Conservation (phyloP, 2,113 vertebrate species). For the Albula glossodonta region DNA sequence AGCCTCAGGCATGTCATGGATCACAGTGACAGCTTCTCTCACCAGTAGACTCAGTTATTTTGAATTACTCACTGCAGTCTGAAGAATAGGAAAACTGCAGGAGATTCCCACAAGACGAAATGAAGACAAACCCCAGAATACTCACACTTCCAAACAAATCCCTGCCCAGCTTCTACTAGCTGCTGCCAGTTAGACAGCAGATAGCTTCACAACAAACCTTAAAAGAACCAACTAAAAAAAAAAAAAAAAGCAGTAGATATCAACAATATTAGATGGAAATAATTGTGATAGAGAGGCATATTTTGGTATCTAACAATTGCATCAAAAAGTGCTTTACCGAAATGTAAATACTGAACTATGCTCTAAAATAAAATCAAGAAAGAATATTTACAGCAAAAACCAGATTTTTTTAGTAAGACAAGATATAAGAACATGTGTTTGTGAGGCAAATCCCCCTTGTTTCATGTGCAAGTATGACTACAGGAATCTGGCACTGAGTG, state of each 20-base stretch:
- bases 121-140: not conserved
- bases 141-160: not conserved
- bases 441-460: not conserved
- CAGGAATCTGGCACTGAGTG: not conserved
- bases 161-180: not conserved
- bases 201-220: not conserved
- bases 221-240: not conserved
- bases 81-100: not conserved
- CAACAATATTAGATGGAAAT: no score
- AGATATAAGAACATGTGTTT: no score
- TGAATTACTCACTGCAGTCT: not conserved
- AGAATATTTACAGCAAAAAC: no score
- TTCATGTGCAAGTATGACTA: not conserved
- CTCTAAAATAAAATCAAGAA: no score
- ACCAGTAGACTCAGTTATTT: not conserved
- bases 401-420: no score
- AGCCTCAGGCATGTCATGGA: not conserved
- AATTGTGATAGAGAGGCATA: no score
- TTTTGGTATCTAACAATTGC: no score
- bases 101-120: not conserved
- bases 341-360: no score
- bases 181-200: not conserved
- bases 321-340: no score
- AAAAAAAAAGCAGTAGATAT: not conserved
- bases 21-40: not conserved